phyloP scores from a whole-genome alignment of 2,888 invertebrate species.

The Cistogaster globosa region DNA sequence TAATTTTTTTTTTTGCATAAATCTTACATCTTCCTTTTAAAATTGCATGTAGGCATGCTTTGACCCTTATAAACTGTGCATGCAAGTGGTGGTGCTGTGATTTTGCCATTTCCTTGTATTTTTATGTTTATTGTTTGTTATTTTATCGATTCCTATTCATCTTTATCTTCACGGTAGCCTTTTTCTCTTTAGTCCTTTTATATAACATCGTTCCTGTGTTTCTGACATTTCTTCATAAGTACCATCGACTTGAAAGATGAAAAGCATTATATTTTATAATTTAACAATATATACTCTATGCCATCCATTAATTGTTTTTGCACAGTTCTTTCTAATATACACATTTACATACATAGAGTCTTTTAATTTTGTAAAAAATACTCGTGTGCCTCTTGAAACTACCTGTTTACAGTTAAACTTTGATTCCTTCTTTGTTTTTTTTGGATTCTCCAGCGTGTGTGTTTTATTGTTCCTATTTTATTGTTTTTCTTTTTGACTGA shows the following conservation, averaged over 20 bases:
- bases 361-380: neutral
- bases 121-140: neutral
- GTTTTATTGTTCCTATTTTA: slow-evolving; percentile 25
- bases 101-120: slow-evolving; percentile 32
- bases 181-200: neutral
- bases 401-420: slow-evolving; percentile 30
- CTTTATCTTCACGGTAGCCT: neutral
- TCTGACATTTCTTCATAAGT: too few species aligned
- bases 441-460: neutral
- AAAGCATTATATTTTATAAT: too few species aligned
- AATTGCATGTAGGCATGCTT: too few species aligned
- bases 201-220: neutral
- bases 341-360: neutral
- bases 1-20: too few species aligned
- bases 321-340: too few species aligned
- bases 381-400: neutral
- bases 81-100: neutral
- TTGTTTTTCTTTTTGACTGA: slow-evolving; percentile 18
- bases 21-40: too few species aligned
- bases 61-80: neutral
- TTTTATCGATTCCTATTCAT: neutral
- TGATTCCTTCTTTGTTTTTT: neutral
- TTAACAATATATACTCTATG: too few species aligned
- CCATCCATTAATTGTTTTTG: too few species aligned
- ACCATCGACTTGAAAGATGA: too few species aligned